These are phyloP conservation scores for Hypercompe scribonia DNA, from an alignment of 2,888 invertebrate genomes.

Conservation along the genomic window DNA sequence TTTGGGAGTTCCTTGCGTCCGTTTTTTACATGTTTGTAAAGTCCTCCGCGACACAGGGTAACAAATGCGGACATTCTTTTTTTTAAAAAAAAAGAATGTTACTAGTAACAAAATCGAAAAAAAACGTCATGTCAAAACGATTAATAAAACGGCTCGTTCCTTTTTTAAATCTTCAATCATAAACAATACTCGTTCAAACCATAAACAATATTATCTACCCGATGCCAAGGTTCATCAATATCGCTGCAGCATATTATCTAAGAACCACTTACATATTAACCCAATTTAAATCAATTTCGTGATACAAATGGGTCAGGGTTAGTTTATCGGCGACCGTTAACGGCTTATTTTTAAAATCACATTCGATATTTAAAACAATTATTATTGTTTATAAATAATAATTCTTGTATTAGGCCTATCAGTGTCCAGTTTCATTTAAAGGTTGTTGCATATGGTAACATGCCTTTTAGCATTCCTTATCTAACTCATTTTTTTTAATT, in stretches of 20 bases:
- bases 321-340: slow-evolving; percentile 17
- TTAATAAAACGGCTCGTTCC: background rate
- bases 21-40: no score
- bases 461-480: background rate
- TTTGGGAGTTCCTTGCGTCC: no score
- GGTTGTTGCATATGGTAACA: background rate
- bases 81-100: no score
- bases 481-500: background rate
- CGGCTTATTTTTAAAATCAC: slow-evolving; percentile 7
- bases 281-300: slow-evolving; percentile 21
- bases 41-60: no score
- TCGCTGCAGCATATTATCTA: slow-evolving; percentile 16
- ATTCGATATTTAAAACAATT: slow-evolving; percentile 9
- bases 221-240: slow-evolving; percentile 9
- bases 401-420: background rate
- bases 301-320: slow-evolving; percentile 20
- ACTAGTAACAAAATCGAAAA: background rate
- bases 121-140: background rate
- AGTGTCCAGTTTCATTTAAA: background rate
- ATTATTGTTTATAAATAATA: background rate
- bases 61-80: no score
- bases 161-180: background rate
- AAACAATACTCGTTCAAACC: background rate
- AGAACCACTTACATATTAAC: slow-evolving; percentile 9
- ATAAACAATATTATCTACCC: slow-evolving; percentile 7